These are phyloP conservation scores for Lamproptera curius DNA, from an alignment of 2,888 invertebrate species.

Conservation along the genomic window DNA sequence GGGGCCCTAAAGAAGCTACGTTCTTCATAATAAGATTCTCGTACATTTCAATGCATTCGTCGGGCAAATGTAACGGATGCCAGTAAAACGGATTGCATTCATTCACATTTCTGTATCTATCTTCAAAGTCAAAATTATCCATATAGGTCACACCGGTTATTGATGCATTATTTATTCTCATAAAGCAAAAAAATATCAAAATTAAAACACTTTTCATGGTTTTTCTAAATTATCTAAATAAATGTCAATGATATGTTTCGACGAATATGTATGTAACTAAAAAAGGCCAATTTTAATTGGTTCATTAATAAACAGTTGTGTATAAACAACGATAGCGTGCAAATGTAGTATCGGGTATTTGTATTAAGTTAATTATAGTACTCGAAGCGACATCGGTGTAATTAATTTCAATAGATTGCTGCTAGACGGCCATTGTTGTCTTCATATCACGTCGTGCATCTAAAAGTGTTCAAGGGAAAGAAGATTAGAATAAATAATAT, in stretches of 20 bases:
- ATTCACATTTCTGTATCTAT: conserved; percentile 47
- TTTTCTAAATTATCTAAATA: too few relatives aligned
- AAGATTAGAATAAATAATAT: conserved; percentile 4
- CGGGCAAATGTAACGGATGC: conserved; percentile 63
- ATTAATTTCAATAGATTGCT: conserved; percentile 8
- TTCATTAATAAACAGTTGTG: too few relatives aligned
- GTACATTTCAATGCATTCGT: conserved; percentile 49
- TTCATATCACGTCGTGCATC: conserved; percentile 6
- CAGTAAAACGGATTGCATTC: conserved; percentile 64
- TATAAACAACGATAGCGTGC: too few relatives aligned
- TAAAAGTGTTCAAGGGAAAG: conserved; percentile 17
- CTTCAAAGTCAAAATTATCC: conserved; percentile 57
- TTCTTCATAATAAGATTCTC: conserved; percentile 45
- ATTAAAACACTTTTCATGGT: conserved; percentile 3
- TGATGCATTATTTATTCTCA: conserved; percentile 32
- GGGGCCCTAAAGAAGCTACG: conserved; percentile 32
- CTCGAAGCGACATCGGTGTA: conserved; percentile 3
- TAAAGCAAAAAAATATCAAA: background rate
- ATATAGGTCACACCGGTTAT: conserved; percentile 61
- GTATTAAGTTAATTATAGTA: background rate
- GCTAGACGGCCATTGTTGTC: conserved; percentile 7
- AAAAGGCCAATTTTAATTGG: too few relatives aligned
- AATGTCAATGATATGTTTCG: too few relatives aligned
- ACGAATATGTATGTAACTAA: too few relatives aligned
- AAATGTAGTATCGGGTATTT: background rate